Percentiles rank a stretch among this genome's conserved stretches.
Evolutionary conservation across 2,797 vertebrate species (phyloP).

Genomic region (Bovichtus diacanthus): DNA sequence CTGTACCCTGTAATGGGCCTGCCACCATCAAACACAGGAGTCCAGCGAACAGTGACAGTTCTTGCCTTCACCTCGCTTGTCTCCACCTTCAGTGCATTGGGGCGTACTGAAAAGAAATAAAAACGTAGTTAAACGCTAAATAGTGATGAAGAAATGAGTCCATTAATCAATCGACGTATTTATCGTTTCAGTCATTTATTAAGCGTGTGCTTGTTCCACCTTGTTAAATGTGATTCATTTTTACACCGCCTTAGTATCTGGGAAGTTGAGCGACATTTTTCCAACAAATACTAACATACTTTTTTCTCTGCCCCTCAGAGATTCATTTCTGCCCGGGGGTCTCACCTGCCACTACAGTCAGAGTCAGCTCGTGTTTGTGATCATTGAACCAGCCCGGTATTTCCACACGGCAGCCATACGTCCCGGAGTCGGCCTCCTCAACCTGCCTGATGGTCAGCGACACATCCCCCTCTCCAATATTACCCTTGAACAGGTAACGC

Average conservation of each 20-base stretch:
- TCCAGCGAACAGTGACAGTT: constrained; percentile 71
- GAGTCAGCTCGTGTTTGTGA: constrained; percentile 44
- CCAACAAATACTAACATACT: background rate
- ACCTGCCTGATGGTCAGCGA: constrained; percentile 85
- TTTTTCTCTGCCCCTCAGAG: background rate
- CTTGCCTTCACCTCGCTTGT: constrained; percentile 65
- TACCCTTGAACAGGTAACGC: constrained; percentile 82
- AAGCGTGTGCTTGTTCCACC: too few relatives aligned
- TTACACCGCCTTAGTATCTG: background rate
- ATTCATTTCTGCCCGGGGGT: background rate
- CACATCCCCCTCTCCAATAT: constrained; percentile 72
- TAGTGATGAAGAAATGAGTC: background rate
- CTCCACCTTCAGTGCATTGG: constrained; percentile 61
- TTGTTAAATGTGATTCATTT: background rate
- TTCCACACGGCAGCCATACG: constrained; percentile 89
- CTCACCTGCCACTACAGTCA: constrained; percentile 84
- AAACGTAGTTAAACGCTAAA: background rate
- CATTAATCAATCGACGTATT: background rate
- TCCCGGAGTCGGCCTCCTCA: constrained; percentile 80
- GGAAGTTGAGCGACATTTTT: background rate
- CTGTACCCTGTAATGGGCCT: constrained; percentile 65
- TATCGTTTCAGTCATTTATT: too few relatives aligned
- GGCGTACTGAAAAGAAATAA: constrained; percentile 46
- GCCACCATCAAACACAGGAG: constrained; percentile 67
- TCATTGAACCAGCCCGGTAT: constrained; percentile 87